Conservation (phyloP, 2,797 vertebrate genomes). For the Hoplostethus atlanticus region DNA sequence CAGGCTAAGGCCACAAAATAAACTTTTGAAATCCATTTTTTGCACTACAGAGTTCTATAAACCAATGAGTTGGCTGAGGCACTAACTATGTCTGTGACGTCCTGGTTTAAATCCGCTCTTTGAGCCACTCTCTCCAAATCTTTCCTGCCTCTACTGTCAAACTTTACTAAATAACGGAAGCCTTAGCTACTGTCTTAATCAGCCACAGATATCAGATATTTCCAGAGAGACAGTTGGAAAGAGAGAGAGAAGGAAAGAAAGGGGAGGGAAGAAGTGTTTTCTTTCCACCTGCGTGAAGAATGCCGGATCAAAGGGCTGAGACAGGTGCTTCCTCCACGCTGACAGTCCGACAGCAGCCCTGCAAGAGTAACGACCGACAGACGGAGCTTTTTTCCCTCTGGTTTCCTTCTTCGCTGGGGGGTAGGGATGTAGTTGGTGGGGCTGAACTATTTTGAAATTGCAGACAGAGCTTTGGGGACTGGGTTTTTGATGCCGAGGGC, state of each 20-base stretch:
- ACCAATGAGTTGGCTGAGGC: not conserved
- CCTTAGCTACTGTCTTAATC: not conserved
- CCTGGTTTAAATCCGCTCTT: too few species aligned
- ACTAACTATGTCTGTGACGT: too few species aligned
- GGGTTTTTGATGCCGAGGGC: constrained; percentile 76
- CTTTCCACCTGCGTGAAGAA: constrained; percentile 73
- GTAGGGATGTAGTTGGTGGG: constrained; percentile 58
- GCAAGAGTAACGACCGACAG: constrained; percentile 62
- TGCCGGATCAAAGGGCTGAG: constrained; percentile 59
- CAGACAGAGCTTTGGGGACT: constrained; percentile 74
- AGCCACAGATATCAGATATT: not conserved
- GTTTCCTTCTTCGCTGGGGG: constrained; percentile 63
- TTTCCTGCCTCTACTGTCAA: too few species aligned
- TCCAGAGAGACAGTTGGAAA: constrained; percentile 2
- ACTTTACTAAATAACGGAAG: not conserved
- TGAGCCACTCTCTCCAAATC: too few species aligned
- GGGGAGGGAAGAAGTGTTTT: constrained; percentile 55
- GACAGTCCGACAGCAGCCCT: constrained; percentile 43
- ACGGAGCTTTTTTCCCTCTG: constrained; percentile 44
- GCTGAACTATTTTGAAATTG: constrained; percentile 78
- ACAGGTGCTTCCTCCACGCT: constrained; percentile 78
- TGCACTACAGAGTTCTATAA: not conserved
- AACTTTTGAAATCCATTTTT: not conserved
- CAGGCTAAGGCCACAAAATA: not conserved
- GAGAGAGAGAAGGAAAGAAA: not conserved